Percentiles rank a stretch among this genome's conserved stretches.
phyloP scores from a whole-genome alignment of 2,113 vertebrate genomes.

The Triplophysa siluroides region DNA sequence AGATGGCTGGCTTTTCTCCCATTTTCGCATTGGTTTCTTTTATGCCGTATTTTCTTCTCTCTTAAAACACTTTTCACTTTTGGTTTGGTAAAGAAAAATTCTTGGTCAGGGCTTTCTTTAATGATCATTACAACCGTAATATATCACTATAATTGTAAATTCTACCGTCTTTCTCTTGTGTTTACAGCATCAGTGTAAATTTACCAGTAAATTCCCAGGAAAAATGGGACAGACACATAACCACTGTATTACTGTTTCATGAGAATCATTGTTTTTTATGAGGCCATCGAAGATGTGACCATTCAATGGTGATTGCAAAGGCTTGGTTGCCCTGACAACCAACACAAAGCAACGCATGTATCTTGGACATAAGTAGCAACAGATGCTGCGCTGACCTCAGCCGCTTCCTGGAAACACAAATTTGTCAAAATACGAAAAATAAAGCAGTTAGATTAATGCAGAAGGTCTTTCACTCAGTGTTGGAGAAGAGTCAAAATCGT shows the following conservation, averaged over 20 bases:
- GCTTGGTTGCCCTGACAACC: conserved; percentile 78
- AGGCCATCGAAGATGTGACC: conserved; percentile 74
- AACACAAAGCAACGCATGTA: conserved; percentile 77
- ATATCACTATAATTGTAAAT: too few species aligned
- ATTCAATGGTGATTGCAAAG: conserved; percentile 70
- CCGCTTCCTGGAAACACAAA: conserved; percentile 90
- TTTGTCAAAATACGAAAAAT: conserved; percentile 91
- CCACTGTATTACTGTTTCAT: neutral
- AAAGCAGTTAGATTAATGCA: conserved; percentile 81
- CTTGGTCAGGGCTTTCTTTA: too few species aligned
- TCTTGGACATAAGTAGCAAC: conserved; percentile 87
- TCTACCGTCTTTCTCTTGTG: too few species aligned
- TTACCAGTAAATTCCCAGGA: neutral
- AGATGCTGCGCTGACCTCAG: conserved; percentile 90
- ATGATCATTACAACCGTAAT: too few species aligned
- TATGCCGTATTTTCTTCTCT: too few species aligned
- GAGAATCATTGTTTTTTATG: conserved; percentile 40
- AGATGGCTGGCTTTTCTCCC: too few species aligned
- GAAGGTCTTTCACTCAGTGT: conserved; percentile 57
- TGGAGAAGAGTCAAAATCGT: conserved; percentile 37
- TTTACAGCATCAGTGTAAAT: too few species aligned
- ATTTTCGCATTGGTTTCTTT: too few species aligned
- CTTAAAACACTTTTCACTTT: too few species aligned
- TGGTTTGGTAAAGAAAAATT: too few species aligned
- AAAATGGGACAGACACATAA: neutral